Base-by-base conservation (phyloP, 2,113 vertebrate species). In the Rhinogobius similis region DNA sequence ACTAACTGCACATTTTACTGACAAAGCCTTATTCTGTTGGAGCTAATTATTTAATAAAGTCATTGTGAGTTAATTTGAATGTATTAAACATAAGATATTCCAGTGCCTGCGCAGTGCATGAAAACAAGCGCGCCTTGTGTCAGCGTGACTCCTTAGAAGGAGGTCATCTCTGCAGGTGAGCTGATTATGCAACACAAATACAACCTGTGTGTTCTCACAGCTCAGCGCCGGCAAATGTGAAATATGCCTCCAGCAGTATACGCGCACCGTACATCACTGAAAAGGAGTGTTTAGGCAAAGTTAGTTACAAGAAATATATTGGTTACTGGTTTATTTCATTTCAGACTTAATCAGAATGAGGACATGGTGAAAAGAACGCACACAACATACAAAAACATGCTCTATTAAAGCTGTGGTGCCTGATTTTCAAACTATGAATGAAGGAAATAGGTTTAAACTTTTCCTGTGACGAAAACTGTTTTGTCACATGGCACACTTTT, bases 101-200 rank as follows among this genome's bases (percentile, higher is more conserved):
- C 61, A 38, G 9, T 5, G 18, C 58, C 29, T 61, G 12, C 21
- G 5, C 26, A 44, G 38, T 23, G 18, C 23, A 3, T 69, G 36
- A 65, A 48, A 69, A 41, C 23, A 72, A 64, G 29, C 27, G 58
- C 18, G 29, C 58, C 58, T 61, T 38, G 29, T 61, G 58, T 5
- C 23, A 61, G 53, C 36, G 32, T 48, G 67, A 67, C 55, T 67
- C 38, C 20, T 26, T 27, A 39, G 23, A 65, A 61, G 63, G 43
- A 62, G 55, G 62, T 72, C 68, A 67, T 65, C 44, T 27, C 55
- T 67, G 43, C 61, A 65, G 41, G 52, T 65, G 50, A 39, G 27
- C 10, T 56, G 38, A 55, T 48, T 75, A 29, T 48, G 41, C 46
- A 75, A 65, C 52, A 59, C 29, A 59, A 18, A 39, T 36, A 55